Evolutionary conservation across 2,797 vertebrate species (phyloP).

Genomic region (Mallotus villosus): DNA sequence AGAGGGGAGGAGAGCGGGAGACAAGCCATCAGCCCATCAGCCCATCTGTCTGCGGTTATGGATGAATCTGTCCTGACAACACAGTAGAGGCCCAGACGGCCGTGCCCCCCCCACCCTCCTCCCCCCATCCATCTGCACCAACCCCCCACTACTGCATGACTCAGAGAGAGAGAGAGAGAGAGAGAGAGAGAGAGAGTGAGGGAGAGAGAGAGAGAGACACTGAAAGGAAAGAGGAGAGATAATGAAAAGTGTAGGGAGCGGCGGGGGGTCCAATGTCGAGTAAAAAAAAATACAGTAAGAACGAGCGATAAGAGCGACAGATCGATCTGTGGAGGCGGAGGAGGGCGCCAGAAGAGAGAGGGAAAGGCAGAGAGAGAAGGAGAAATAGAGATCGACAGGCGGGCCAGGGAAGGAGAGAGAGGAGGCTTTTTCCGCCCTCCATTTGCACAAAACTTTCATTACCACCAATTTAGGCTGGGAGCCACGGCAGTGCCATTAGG

Average conservation of each 20-base stretch:
- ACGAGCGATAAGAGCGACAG: not conserved
- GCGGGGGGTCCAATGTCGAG: too few species aligned
- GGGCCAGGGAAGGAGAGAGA: conserved; percentile 13
- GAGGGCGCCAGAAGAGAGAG: conserved; percentile 17
- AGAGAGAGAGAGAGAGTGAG: too few species aligned
- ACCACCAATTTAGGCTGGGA: conserved; percentile 73
- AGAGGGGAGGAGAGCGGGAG: conserved; percentile 3
- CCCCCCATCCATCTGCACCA: conserved; percentile 23
- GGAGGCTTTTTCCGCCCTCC: conserved; percentile 58
- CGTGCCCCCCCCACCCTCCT: not conserved
- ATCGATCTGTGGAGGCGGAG: conserved; percentile 31
- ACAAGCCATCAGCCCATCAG: too few species aligned
- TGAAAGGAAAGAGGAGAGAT: too few species aligned
- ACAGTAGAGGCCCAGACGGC: conserved; percentile 15
- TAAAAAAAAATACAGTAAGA: too few species aligned
- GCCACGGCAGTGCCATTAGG: conserved; percentile 78
- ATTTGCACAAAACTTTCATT: conserved; percentile 88
- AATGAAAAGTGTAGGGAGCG: too few species aligned
- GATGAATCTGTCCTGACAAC: conserved; percentile 55
- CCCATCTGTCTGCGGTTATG: conserved; percentile 15
- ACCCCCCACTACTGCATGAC: too few species aligned
- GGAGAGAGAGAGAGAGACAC: too few species aligned
- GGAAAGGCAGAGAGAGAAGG: not conserved
- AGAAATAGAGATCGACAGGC: conserved; percentile 13
- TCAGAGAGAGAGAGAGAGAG: too few species aligned